Evolutionary conservation across 2,888 invertebrate genomes (phyloP).

Genomic region (Athripsodes cinereus): DNA sequence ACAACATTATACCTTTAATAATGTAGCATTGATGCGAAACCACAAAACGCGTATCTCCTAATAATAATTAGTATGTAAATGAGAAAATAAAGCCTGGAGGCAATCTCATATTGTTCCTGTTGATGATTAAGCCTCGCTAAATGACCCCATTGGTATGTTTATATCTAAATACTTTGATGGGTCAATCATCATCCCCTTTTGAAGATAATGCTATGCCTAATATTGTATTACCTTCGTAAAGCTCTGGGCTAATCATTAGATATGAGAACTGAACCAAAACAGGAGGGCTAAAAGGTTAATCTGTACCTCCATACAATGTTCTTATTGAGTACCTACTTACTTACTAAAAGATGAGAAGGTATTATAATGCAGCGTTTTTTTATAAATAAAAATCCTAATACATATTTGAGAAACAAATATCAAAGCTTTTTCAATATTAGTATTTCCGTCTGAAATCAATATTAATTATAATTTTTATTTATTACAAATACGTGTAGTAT

Average conservation of each 20-base stretch:
- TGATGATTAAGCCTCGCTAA: not conserved
- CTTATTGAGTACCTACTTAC: too few species aligned
- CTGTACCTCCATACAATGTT: conserved; percentile 6
- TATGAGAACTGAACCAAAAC: conserved; percentile 13
- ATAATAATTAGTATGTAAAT: conserved; percentile 1
- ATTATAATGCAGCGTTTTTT: too few species aligned
- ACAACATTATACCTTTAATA: too few species aligned
- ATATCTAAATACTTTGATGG: conserved; percentile 15
- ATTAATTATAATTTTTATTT: too few species aligned
- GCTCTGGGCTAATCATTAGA: conserved; percentile 23
- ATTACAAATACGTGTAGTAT: too few species aligned
- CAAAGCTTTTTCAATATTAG: too few species aligned
- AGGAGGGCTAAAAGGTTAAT: conserved; percentile 14
- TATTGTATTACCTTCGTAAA: conserved; percentile 2
- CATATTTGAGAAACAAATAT: too few species aligned
- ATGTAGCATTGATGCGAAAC: not conserved
- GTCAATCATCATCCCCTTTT: conserved; percentile 20
- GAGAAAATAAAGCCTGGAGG: conserved; percentile 11
- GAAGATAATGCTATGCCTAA: conserved; percentile 6
- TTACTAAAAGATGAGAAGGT: too few species aligned
- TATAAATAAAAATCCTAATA: too few species aligned
- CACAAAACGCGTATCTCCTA: not conserved
- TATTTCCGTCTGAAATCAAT: too few species aligned
- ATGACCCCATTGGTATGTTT: not conserved
- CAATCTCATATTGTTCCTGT: conserved; percentile 8